Conservation (phyloP, 2,797 vertebrate species). For the Brotula barbata region DNA sequence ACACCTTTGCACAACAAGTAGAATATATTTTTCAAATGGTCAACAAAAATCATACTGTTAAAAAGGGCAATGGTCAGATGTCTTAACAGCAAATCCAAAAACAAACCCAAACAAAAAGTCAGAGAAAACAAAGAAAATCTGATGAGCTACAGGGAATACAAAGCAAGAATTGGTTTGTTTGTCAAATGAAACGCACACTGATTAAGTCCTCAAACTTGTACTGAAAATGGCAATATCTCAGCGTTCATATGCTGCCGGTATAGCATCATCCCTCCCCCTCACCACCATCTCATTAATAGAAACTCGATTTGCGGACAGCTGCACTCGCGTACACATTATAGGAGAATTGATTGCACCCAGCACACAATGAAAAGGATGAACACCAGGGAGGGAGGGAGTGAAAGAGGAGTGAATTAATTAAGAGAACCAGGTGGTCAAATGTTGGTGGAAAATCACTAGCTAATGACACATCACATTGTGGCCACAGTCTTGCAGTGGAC, state of each 20-base stretch:
- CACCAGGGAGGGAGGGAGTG: slow-evolving; percentile 84
- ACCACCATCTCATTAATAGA: slow-evolving; percentile 85
- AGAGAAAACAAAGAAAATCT: slow-evolving; percentile 2
- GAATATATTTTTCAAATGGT: background rate
- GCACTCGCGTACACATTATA: slow-evolving; percentile 86
- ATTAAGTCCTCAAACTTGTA: slow-evolving; percentile 64
- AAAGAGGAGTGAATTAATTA: slow-evolving; percentile 87
- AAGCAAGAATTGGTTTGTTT: slow-evolving; percentile 29
- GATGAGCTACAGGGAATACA: background rate
- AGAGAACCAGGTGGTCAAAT: slow-evolving; percentile 89
- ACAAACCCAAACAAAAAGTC: background rate
- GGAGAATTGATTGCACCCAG: slow-evolving; percentile 88
- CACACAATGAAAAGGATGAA: slow-evolving; percentile 89
- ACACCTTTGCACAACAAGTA: background rate
- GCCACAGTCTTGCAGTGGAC: slow-evolving; percentile 78
- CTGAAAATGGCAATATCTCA: slow-evolving; percentile 63
- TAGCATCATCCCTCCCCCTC: slow-evolving; percentile 76
- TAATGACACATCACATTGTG: slow-evolving; percentile 84
- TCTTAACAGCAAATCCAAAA: too few relatives aligned
- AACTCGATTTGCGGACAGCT: slow-evolving; percentile 88
- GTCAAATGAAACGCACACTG: slow-evolving; percentile 32
- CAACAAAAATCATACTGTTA: slow-evolving; percentile 11
- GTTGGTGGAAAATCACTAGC: slow-evolving; percentile 85
- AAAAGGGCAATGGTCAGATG: background rate
- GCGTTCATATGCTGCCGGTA: slow-evolving; percentile 72